Conservation (phyloP, 1,140 invertebrate genomes). For the Rhagoletis zephyria region DNA sequence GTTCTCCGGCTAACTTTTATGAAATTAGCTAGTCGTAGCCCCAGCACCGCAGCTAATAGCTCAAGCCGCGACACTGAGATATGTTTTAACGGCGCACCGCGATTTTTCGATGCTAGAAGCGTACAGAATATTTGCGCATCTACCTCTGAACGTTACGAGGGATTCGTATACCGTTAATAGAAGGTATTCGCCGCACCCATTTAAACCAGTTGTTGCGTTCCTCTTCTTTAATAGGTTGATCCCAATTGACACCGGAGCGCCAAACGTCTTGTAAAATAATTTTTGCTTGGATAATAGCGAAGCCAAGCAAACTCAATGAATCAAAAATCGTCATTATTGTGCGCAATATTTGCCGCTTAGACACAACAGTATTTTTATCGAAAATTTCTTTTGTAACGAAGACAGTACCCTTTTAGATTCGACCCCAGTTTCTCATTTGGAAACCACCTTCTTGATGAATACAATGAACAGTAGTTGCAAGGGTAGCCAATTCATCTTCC, state of each 20-base stretch:
- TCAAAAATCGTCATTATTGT: neutral
- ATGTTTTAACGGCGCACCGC: constrained; percentile 15
- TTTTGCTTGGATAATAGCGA: neutral
- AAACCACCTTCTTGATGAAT: constrained; percentile 12
- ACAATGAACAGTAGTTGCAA: neutral
- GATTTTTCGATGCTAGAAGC: constrained; percentile 10
- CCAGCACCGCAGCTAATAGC: neutral
- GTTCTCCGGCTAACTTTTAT: neutral
- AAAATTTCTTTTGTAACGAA: neutral
- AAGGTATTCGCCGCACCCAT: neutral
- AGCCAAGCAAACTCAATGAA: neutral
- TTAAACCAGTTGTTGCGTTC: neutral
- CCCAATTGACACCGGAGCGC: neutral
- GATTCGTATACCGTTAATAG: neutral
- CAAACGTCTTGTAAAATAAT: constrained; percentile 34
- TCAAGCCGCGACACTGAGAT: constrained; percentile 6
- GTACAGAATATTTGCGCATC: neutral
- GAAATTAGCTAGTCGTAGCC: neutral
- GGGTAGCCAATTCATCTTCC: neutral
- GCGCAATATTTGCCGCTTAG: neutral
- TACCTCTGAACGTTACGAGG: neutral
- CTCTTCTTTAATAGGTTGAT: neutral
- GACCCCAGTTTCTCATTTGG: constrained; percentile 24
- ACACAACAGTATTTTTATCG: neutral
- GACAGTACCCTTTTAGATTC: neutral